phyloP scores from a whole-genome alignment of 2,113 vertebrate species.

The Lophura nycthemera region DNA sequence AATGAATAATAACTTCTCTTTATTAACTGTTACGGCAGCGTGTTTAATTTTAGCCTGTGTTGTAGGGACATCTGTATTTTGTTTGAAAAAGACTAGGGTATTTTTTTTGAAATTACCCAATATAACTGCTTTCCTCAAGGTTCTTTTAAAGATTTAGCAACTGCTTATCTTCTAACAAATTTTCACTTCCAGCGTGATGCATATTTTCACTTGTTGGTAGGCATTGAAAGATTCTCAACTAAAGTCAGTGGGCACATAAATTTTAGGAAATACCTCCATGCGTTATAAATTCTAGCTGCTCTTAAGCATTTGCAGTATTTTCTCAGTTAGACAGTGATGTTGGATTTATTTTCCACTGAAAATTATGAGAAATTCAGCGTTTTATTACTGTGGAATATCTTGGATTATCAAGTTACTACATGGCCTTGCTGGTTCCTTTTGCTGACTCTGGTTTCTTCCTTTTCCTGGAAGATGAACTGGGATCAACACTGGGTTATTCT shows the following conservation, averaged over 20 bases:
- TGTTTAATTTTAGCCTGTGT: not conserved
- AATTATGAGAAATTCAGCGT: not conserved
- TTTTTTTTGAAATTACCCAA: not conserved
- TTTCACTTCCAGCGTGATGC: not conserved
- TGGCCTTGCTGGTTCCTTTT: not conserved
- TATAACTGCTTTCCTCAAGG: not conserved
- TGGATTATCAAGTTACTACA: not conserved
- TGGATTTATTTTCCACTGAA: not conserved
- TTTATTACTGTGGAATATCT: not conserved
- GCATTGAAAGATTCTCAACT: not conserved
- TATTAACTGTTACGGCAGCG: not conserved
- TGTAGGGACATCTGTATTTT: not conserved
- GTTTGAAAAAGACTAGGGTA: not conserved
- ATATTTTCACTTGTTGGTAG: not conserved
- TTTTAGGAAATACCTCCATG: not conserved
- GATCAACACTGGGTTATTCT: too few species aligned
- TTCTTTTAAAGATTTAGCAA: not conserved
- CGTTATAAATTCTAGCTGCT: not conserved
- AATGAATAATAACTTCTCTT: conserved; percentile 44
- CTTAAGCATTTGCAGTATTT: not conserved
- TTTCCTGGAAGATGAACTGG: not conserved
- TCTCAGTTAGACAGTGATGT: not conserved
- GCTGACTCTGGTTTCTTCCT: not conserved
- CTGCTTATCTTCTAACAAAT: not conserved
- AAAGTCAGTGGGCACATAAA: not conserved